Conservation (phyloP, 2,113 vertebrate genomes). For the Centrocercus urophasianus region DNA sequence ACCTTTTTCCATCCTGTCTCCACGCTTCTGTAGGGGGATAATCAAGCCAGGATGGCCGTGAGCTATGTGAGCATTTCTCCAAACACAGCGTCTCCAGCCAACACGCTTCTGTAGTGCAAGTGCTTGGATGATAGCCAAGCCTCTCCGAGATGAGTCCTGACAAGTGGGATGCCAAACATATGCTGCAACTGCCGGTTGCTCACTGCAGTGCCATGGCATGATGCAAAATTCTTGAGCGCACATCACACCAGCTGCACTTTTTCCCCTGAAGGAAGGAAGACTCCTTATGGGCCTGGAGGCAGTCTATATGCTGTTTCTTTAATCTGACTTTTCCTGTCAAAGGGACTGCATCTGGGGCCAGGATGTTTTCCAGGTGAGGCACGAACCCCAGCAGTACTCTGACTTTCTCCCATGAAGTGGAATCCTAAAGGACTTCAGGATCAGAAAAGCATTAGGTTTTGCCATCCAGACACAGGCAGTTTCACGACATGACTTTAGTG, state of each 20-base stretch:
- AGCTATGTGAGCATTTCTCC: neutral
- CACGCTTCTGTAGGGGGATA: neutral
- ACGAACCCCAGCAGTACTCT: neutral
- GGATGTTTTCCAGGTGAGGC: neutral
- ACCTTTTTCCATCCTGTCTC: neutral
- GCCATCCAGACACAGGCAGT: neutral
- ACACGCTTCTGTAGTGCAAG: neutral
- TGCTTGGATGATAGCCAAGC: neutral
- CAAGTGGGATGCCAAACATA: neutral
- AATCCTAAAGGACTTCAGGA: neutral
- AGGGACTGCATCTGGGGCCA: neutral
- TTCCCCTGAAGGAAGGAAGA: neutral
- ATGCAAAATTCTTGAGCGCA: neutral
- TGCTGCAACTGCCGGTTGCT: neutral
- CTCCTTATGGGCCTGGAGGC: neutral
- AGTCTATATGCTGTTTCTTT: neutral
- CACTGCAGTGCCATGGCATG: neutral
- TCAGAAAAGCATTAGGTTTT: neutral
- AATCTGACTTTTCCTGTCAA: neutral
- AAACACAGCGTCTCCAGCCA: neutral
- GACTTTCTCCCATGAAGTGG: neutral
- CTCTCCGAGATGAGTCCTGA: neutral
- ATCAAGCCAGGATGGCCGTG: neutral
- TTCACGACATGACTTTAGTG: rapidly evolving
- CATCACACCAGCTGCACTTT: neutral